Conservation (phyloP, 2,888 invertebrate species). For the Unio delphinus region DNA sequence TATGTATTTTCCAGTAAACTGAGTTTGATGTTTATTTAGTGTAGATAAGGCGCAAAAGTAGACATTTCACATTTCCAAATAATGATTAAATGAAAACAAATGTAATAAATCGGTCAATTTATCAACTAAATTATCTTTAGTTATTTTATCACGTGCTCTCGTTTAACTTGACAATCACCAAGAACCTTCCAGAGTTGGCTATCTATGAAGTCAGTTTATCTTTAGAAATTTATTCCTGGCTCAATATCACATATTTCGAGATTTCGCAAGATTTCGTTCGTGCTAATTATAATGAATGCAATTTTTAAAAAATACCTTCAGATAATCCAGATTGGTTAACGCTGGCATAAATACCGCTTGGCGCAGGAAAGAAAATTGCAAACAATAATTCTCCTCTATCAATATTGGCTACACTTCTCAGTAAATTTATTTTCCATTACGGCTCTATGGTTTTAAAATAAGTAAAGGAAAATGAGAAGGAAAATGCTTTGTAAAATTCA, state of each 20-base stretch:
- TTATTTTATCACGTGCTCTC: too few species aligned
- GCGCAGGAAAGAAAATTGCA: too few species aligned
- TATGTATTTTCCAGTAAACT: neutral
- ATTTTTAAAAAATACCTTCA: constrained; percentile 79
- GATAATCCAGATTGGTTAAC: constrained; percentile 98
- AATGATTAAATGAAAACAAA: neutral
- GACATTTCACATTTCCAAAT: neutral
- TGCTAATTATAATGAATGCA: neutral
- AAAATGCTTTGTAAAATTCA: too few species aligned
- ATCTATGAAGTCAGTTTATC: neutral
- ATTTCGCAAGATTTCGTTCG: neutral
- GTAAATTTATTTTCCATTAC: too few species aligned
- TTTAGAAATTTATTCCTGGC: neutral
- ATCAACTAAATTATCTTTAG: too few species aligned
- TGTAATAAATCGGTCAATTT: too few species aligned
- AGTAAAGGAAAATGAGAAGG: too few species aligned
- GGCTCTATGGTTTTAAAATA: too few species aligned
- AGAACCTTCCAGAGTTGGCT: too few species aligned
- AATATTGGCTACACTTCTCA: too few species aligned
- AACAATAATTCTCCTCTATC: too few species aligned
- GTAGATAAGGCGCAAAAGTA: neutral
- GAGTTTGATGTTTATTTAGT: neutral
- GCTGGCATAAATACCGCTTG: constrained; percentile 57
- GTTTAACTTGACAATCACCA: too few species aligned
- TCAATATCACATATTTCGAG: neutral